Percentiles rank a stretch among this genome's conserved stretches.
Conservation (phyloP, 35 echinoderm and acorn worm genomes). For the Strongylocentrotus purpuratus region DNA sequence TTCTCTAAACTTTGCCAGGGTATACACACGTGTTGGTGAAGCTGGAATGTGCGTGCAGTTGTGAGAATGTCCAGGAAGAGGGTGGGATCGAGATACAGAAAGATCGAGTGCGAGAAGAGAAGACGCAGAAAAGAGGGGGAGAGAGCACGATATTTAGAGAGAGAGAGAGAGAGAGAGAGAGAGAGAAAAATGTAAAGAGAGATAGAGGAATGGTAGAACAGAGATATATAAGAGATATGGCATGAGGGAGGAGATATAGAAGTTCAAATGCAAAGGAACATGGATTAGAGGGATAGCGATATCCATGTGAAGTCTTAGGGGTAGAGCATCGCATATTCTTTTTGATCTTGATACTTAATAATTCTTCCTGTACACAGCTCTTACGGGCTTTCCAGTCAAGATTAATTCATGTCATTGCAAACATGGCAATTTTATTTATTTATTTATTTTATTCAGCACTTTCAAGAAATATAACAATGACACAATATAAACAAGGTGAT, state of each 20-base stretch:
- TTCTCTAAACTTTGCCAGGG: too few species aligned
- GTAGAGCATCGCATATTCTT: too few species aligned
- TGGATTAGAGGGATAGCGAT: background rate
- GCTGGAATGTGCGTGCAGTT: background rate
- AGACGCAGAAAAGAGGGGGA: background rate
- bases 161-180: background rate
- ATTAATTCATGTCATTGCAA: too few species aligned
- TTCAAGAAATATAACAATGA: too few species aligned
- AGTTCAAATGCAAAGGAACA: background rate
- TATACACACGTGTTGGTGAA: background rate
- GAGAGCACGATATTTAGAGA: background rate
- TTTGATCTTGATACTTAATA: too few species aligned
- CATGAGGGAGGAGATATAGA: background rate
- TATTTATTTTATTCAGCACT: too few species aligned
- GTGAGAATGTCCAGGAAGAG: background rate
- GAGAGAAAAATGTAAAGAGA: background rate
- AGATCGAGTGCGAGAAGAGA: background rate
- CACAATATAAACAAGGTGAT: too few species aligned
- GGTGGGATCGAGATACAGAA: background rate
- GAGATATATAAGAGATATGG: background rate
- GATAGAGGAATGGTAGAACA: background rate
- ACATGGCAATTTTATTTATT: too few species aligned
- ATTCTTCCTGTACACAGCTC: too few species aligned
- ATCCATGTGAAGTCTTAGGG: background rate
- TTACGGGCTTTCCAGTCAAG: too few species aligned